These are phyloP conservation scores for Minunthozetes semirufus DNA, from an alignment of 2,888 invertebrate genomes.

Conservation along the genomic window DNA sequence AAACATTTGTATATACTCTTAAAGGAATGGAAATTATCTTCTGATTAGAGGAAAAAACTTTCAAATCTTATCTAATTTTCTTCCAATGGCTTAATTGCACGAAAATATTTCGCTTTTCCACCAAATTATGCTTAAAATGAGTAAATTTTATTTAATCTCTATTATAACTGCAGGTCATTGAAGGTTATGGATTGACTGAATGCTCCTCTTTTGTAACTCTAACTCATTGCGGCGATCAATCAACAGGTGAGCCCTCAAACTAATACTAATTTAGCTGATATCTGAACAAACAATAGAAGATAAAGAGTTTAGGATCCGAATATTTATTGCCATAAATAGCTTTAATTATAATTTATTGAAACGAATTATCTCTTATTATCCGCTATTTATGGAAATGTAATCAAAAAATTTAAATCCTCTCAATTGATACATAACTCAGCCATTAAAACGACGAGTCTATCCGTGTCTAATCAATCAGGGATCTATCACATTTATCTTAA, in stretches of 20 bases:
- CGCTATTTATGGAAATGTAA: background rate
- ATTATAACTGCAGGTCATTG: constrained; percentile 60
- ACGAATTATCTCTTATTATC: background rate
- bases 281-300: background rate
- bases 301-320: background rate
- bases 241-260: constrained; percentile 52
- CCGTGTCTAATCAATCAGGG: background rate
- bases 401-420: background rate
- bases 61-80: background rate
- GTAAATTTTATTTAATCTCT: background rate
- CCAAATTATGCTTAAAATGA: background rate
- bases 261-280: background rate
- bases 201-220: constrained; percentile 83
- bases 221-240: constrained; percentile 80
- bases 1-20: too few species aligned
- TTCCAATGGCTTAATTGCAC: constrained; percentile 1
- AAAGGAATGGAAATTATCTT: background rate
- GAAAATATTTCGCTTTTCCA: background rate
- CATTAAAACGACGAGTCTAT: background rate
- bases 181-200: constrained; percentile 92
- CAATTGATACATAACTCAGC: background rate
- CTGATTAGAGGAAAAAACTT: background rate
- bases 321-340: background rate
- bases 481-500: background rate
- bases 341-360: too few species aligned